These are phyloP conservation scores for Phaenicophaeus curvirostris DNA, from an alignment of 2,797 vertebrate genomes.

Conservation along the genomic window DNA sequence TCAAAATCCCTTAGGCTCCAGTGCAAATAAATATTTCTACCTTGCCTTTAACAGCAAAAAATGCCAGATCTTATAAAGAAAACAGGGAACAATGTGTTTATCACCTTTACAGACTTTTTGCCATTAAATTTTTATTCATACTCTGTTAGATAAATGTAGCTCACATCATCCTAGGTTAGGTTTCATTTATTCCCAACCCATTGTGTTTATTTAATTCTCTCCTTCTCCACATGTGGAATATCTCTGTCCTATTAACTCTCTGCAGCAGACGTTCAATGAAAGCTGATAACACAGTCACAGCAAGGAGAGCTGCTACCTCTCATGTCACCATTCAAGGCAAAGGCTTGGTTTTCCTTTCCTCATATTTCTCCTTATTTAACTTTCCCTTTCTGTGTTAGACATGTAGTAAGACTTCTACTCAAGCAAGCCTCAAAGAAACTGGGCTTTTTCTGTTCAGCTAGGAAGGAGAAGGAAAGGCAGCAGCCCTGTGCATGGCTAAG, in stretches of 20 bases:
- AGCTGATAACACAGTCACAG: neutral
- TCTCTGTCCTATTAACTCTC: neutral
- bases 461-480: neutral
- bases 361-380: neutral
- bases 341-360: neutral
- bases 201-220: constrained; percentile 19
- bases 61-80: neutral
- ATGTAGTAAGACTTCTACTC: neutral
- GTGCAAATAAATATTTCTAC: neutral
- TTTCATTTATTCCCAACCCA: constrained; percentile 14
- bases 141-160: neutral
- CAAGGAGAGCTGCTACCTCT: neutral
- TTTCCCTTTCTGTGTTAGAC: neutral
- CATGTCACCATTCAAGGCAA: neutral
- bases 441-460: neutral
- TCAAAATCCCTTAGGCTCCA: constrained; percentile 1
- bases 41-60: neutral
- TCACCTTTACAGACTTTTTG: neutral
- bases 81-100: neutral
- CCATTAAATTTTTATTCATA: constrained; percentile 13
- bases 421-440: neutral
- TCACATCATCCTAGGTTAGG: neutral
- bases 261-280: constrained; percentile 44
- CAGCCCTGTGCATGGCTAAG: neutral
- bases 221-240: neutral